Conservation (phyloP, 2,888 invertebrate species). For the Melinaea marsaeus region DNA sequence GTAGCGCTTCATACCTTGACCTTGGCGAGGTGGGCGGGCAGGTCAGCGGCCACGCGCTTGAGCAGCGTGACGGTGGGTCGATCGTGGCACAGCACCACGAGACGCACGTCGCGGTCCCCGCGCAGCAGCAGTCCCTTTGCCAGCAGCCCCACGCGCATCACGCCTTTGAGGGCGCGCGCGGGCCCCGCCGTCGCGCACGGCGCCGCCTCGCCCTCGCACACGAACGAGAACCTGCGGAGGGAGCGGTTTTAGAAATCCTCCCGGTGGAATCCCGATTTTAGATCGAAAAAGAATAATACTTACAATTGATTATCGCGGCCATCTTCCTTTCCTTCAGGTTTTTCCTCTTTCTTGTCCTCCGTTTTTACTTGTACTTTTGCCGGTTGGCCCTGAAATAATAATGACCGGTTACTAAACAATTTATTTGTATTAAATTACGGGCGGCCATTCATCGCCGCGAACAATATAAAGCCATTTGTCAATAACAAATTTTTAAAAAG, state of each 20-base stretch:
- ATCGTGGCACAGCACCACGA: constrained; percentile 96
- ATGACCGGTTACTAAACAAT: too few species aligned
- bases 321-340: constrained; percentile 82
- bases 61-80: constrained; percentile 93
- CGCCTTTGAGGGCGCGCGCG: constrained; percentile 90
- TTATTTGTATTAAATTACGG: too few species aligned
- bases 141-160: constrained; percentile 95
- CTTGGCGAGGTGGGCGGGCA: constrained; percentile 87
- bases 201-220: constrained; percentile 53
- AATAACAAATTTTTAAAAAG: not conserved
- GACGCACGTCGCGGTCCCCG: constrained; percentile 92
- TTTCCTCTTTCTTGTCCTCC: constrained; percentile 64
- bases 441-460: not conserved
- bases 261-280: not conserved
- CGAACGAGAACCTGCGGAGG: constrained; percentile 63
- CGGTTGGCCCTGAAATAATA: constrained; percentile 36
- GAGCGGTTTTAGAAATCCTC: not conserved
- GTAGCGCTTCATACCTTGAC: constrained; percentile 57
- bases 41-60: constrained; percentile 89
- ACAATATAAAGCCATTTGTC: not conserved
- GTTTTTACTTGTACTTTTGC: constrained; percentile 48
- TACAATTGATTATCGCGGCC: constrained; percentile 89
- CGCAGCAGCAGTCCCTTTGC: constrained; percentile 88
- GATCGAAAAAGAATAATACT: constrained; percentile 46
- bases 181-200: constrained; percentile 52